Conservation (phyloP, 2,888 invertebrate species). For the Drosophila austrosaltans region DNA sequence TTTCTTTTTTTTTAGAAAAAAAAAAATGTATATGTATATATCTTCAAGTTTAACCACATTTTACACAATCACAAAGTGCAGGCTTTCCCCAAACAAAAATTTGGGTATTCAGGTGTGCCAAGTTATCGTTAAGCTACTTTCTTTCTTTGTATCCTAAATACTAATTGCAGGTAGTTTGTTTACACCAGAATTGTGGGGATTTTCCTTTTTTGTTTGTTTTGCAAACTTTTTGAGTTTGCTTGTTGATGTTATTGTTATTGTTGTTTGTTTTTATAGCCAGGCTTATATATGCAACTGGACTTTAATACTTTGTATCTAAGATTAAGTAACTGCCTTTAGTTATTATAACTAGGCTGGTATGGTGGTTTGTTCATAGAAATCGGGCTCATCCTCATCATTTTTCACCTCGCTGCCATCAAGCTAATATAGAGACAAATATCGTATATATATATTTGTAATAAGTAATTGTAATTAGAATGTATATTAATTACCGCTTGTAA, state of each 20-base stretch:
- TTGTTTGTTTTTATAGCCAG: constrained; percentile 13
- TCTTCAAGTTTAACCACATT: constrained; percentile 24
- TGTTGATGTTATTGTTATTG: constrained; percentile 20
- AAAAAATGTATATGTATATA: neutral
- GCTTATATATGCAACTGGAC: constrained; percentile 42
- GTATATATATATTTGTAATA: neutral
- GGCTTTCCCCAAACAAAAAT: constrained; percentile 24
- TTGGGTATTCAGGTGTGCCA: constrained; percentile 52
- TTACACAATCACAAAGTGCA: constrained; percentile 42
- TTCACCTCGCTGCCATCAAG: constrained; percentile 94
- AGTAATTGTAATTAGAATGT: neutral
- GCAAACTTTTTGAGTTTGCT: constrained; percentile 15
- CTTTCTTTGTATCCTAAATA: constrained; percentile 57
- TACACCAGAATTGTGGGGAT: constrained; percentile 55
- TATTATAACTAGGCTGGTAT: constrained; percentile 87
- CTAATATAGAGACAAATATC: constrained; percentile 83
- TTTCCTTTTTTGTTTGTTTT: constrained; percentile 2
- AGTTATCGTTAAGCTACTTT: constrained; percentile 27
- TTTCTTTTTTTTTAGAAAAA: constrained; percentile 1
- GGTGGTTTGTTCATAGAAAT: constrained; percentile 96
- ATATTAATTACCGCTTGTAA: constrained; percentile 89
- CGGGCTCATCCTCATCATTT: constrained; percentile 94
- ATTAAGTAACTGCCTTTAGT: constrained; percentile 50
- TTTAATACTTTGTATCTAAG: constrained; percentile 67
- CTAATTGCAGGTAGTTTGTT: constrained; percentile 77